These are phyloP conservation scores for Phrixothrix hirtus DNA, from an alignment of 2,888 invertebrate species.

Conservation along the genomic window DNA sequence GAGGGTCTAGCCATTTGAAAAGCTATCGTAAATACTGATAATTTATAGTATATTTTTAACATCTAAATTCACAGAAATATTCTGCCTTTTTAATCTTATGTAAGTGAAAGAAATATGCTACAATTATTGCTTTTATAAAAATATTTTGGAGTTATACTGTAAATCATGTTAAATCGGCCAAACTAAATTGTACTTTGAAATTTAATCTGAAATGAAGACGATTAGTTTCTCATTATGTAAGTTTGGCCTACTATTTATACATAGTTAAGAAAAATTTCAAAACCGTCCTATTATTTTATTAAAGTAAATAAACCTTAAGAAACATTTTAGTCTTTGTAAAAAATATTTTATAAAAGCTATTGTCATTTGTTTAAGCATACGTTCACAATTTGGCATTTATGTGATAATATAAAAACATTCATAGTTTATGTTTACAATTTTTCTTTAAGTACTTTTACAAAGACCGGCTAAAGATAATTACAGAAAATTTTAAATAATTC, in stretches of 20 bases:
- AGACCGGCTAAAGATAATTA: too few relatives aligned
- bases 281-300: too few relatives aligned
- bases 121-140: conserved; percentile 16
- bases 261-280: too few relatives aligned
- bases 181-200: not conserved
- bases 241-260: too few relatives aligned
- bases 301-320: too few relatives aligned
- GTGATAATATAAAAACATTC: too few relatives aligned
- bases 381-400: conserved; percentile 15
- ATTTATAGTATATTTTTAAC: conserved; percentile 54
- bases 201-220: too few relatives aligned
- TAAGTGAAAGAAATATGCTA: not conserved
- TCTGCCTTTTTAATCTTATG: conserved; percentile 12
- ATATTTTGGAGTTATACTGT: too few relatives aligned
- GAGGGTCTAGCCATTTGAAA: conserved; percentile 57
- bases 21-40: conserved; percentile 59
- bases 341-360: conserved; percentile 7
- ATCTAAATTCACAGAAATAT: conserved; percentile 45
- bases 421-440: too few relatives aligned
- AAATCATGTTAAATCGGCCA: not conserved
- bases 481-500: not conserved
- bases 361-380: conserved; percentile 9
- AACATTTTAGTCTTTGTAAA: conserved; percentile 3
- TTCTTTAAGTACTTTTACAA: too few relatives aligned
- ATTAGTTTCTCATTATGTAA: too few relatives aligned